These are phyloP conservation scores for Parotocinclus haroldoi DNA, from an alignment of 2,797 vertebrate genomes.

Conservation along the genomic window DNA sequence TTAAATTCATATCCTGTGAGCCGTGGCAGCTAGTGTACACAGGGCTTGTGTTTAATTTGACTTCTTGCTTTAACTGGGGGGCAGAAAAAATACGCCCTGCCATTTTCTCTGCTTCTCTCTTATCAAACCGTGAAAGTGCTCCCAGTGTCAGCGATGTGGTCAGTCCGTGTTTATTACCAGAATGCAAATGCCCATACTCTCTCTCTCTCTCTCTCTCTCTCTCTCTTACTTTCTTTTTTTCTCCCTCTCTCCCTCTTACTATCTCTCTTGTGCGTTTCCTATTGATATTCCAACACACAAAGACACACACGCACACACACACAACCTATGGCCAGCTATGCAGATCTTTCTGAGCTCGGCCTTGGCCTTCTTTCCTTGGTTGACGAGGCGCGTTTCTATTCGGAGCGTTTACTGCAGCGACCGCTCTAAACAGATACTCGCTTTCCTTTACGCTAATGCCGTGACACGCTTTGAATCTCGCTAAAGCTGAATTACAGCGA, in stretches of 20 bases:
- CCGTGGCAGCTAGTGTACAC: constrained; percentile 27
- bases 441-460: constrained; percentile 23
- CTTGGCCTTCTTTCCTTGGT: constrained; percentile 7
- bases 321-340: neutral
- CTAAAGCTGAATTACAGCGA: constrained; percentile 37
- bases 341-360: constrained; percentile 24
- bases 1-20: constrained; percentile 32
- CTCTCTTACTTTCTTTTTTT: neutral
- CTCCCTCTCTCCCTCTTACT: neutral
- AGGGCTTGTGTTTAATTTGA: constrained; percentile 40
- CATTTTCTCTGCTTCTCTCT: constrained; percentile 11
- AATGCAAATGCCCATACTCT: constrained; percentile 25
- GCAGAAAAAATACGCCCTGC: neutral
- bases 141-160: constrained; percentile 24
- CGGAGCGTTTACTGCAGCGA: constrained; percentile 22
- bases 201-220: neutral
- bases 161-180: constrained; percentile 23
- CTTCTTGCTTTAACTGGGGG: constrained; percentile 22
- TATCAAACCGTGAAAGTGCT: constrained; percentile 33
- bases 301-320: neutral
- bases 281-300: constrained; percentile 21
- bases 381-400: constrained; percentile 4
- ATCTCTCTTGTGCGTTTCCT: neutral
- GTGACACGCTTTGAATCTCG: constrained; percentile 38
- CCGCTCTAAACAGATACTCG: neutral